Evolutionary conservation across 1,140 invertebrate species (phyloP).

Genomic region (Andrena cerasifolii): DNA sequence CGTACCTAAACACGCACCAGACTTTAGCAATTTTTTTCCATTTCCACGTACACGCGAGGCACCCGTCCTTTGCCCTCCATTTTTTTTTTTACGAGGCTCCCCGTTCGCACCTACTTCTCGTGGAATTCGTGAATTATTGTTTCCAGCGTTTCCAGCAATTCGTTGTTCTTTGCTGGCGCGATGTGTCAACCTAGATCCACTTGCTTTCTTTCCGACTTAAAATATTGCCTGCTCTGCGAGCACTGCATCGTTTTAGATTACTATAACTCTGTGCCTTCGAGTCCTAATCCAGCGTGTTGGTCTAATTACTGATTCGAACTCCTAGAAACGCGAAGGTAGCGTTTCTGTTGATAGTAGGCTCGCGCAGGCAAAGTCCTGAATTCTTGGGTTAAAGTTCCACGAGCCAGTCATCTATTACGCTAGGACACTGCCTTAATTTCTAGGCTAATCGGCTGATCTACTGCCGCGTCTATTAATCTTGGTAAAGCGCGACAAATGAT

Average conservation of each 20-base stretch:
- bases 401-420: too few relatives aligned
- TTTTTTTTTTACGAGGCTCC: background rate
- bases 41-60: slow-evolving; percentile 36
- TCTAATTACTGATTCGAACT: too few relatives aligned
- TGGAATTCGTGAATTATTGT: background rate
- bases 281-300: too few relatives aligned
- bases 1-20: slow-evolving; percentile 51
- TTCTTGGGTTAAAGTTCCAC: too few relatives aligned
- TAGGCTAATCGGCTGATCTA: background rate
- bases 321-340: too few relatives aligned
- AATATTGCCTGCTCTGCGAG: too few relatives aligned
- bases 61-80: background rate
- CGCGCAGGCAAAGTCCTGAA: too few relatives aligned
- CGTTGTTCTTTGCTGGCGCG: background rate
- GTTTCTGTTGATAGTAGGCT: too few relatives aligned
- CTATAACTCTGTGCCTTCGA: too few relatives aligned
- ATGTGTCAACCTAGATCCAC: too few relatives aligned
- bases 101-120: background rate
- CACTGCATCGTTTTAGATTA: too few relatives aligned
- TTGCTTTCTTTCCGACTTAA: too few relatives aligned
- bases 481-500: background rate
- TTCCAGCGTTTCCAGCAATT: background rate
- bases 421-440: background rate
- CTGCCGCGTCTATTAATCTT: slow-evolving; percentile 34
- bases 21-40: slow-evolving; percentile 49